Evolutionary conservation across 2,888 invertebrate genomes (phyloP), one percentile per base, ranked within the genome.

Genomic region (Clusia tigrina): DNA sequence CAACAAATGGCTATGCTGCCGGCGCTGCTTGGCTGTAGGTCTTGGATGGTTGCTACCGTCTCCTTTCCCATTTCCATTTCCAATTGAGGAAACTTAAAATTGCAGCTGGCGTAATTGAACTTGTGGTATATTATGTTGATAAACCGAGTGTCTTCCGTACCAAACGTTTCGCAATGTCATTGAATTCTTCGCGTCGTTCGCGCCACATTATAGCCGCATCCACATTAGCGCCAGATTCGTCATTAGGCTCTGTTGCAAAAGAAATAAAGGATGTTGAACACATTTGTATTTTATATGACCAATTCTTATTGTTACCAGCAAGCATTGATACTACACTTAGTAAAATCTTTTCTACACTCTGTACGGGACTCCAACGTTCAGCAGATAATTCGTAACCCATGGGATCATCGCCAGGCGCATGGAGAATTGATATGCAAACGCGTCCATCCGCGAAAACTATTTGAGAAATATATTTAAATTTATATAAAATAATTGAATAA

Each of bases 151-250:
- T 96, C 85, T 95, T 94, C 71, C 94, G 87, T 23, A 98, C 99
- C 71, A 98, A 88, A 79, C 90, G 89, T 81, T 95, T 92, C 2
- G 98, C 98, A 74, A 96, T 95, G 83, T 88, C 89, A 79, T 97
- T 93, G 82, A 99, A 99, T 81, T 97, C 94, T 15, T 90, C 89
- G 15, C 97, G 87, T 80, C 98, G 93, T 82, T 99, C 98, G 63
- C 98, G 87, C 98, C 98, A 98, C 94, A 98, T 97, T 85, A 98
- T 98, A 0, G 98, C 98, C 9, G 99, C 99, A 84, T 98, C 98
- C 0, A 99, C 98, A 85, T 99, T 99, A 1, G 99, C 99, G 15
- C 98, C 98, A 79, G 97, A 98, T 84, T 99, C 98, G 81, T 98
- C 98, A 83, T 99, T 99, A 1, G 99, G 98, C 83, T 99, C 98